phyloP scores from a whole-genome alignment of 92 coral and sea anemone genomes.

The Palythoa grandis region DNA sequence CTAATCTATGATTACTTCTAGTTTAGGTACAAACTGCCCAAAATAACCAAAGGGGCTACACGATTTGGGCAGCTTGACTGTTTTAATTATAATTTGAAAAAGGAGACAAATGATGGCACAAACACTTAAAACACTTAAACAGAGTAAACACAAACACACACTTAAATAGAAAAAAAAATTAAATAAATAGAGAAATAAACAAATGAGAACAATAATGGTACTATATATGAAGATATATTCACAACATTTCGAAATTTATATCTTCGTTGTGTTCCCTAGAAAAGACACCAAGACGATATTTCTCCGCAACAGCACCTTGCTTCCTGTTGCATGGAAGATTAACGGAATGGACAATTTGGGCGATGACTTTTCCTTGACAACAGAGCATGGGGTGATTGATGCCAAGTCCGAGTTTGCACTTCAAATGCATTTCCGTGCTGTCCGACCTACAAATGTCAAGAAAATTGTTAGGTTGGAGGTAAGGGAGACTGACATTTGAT shows the following conservation, averaged over 20 bases:
- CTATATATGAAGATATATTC: too few relatives aligned
- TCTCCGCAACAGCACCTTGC: slow-evolving; percentile 96
- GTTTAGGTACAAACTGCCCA: too few relatives aligned
- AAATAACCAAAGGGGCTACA: too few relatives aligned
- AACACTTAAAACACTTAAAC: too few relatives aligned
- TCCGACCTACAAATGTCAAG: slow-evolving; percentile 88
- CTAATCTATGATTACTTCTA: too few relatives aligned
- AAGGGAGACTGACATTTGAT: not conserved
- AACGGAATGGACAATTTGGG: slow-evolving; percentile 98
- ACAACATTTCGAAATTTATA: not conserved
- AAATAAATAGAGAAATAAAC: too few relatives aligned
- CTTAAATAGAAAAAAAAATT: too few relatives aligned
- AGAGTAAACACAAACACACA: too few relatives aligned
- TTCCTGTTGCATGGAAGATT: slow-evolving; percentile 94
- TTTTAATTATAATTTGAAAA: too few relatives aligned
- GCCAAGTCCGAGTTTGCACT: slow-evolving; percentile 97
- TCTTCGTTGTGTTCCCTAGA: slow-evolving; percentile 48
- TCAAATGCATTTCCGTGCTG: slow-evolving; percentile 98
- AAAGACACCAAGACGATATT: slow-evolving; percentile 94
- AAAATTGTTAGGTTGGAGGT: slow-evolving; percentile 91
- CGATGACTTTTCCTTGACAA: slow-evolving; percentile 93
- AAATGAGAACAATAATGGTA: too few relatives aligned
- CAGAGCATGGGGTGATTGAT: slow-evolving; percentile 93
- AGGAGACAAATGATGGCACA: too few relatives aligned
- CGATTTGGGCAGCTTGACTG: too few relatives aligned